Evolutionary conservation across 92 coral and sea anemone species (phyloP).

Genomic region (Porites lobata): DNA sequence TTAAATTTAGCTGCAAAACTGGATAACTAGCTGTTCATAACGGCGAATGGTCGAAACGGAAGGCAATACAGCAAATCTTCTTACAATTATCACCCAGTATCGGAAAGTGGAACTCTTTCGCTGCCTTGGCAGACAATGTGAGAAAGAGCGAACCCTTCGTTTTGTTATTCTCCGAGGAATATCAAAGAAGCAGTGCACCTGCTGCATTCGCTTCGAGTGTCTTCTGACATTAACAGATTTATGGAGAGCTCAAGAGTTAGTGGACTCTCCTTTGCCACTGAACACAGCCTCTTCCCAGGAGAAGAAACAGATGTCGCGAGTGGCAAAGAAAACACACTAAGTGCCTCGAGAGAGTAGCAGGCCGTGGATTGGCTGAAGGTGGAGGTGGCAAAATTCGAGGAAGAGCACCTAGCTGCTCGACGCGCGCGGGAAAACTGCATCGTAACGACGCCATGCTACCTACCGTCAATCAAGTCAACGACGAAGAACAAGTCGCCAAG

Average conservation of each 20-base stretch:
- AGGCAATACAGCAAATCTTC: constrained; percentile 1
- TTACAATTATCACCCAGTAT: constrained; percentile 3
- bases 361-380: constrained; percentile 65
- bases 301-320: constrained; percentile 9
- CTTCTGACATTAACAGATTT: neutral
- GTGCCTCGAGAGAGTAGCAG: constrained; percentile 15
- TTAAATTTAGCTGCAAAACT: too few relatives aligned
- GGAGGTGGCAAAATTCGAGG: constrained; percentile 45
- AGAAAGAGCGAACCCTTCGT: constrained; percentile 1
- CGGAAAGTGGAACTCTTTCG: neutral
- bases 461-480: constrained; percentile 55
- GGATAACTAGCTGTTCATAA: neutral
- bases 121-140: constrained; percentile 28
- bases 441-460: constrained; percentile 96
- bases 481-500: constrained; percentile 82
- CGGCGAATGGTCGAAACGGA: neutral
- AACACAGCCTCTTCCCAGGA: constrained; percentile 1
- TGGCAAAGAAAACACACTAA: constrained; percentile 12
- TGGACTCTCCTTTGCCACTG: neutral
- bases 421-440: constrained; percentile 73
- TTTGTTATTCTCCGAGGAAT: constrained; percentile 14
- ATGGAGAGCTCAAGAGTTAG: neutral
- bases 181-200: constrained; percentile 23
- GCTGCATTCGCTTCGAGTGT: constrained; percentile 14
- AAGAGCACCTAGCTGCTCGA: constrained; percentile 31